Percentiles rank a stretch among this genome's conserved stretches.
Evolutionary conservation across 2,888 invertebrate species (phyloP).

Genomic region (Pollenia griseotomentosa): DNA sequence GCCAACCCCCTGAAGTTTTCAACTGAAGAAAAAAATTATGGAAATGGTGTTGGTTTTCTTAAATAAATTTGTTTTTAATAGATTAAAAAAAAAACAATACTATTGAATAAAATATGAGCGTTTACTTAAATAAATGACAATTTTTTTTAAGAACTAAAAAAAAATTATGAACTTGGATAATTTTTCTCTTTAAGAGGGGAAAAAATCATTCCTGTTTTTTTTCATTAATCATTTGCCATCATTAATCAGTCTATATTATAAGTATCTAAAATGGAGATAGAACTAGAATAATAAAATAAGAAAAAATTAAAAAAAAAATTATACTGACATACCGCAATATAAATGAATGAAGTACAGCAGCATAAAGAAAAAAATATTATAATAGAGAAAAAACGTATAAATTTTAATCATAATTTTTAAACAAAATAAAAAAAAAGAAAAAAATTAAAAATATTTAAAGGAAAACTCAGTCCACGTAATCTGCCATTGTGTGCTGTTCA

Average conservation of each 20-base stretch:
- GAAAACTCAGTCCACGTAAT: conserved; percentile 29
- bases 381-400: conserved; percentile 39
- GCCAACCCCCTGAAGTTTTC: neutral
- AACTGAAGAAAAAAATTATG: neutral
- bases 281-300: conserved; percentile 10
- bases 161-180: conserved; percentile 5
- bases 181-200: neutral
- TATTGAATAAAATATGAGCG: conserved; percentile 59
- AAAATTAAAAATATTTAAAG: conserved; percentile 28
- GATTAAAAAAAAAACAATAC: conserved; percentile 36
- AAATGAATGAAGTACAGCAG: conserved; percentile 49
- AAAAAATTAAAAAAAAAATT: conserved; percentile 21
- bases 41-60: neutral
- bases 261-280: conserved; percentile 12
- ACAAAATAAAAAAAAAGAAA: conserved; percentile 39
- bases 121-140: conserved; percentile 59
- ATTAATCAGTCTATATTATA: conserved; percentile 69
- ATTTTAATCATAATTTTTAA: conserved; percentile 69
- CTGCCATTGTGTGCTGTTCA: neutral
- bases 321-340: conserved; percentile 63
- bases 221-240: conserved; percentile 73
- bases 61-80: conserved; percentile 44
- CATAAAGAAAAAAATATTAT: conserved; percentile 7
- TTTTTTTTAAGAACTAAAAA: neutral
- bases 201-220: conserved; percentile 1